A percentile compares a stretch with the other conserved stretches of the same genome.
phyloP scores from a whole-genome alignment of 2,113 vertebrate genomes.

The Nymphicus hollandicus region DNA sequence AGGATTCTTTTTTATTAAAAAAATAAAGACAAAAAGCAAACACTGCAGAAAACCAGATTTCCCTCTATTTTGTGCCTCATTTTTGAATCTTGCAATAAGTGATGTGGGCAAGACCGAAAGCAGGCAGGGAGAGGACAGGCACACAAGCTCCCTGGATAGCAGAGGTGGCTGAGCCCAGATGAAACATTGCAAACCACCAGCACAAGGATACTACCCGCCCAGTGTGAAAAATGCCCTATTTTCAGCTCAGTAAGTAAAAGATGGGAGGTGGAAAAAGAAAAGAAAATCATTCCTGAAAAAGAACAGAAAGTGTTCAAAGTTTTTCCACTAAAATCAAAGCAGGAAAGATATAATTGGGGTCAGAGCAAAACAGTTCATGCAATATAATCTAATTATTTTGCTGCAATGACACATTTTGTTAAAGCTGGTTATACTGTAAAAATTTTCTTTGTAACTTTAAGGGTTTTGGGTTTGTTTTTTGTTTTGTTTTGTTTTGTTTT shows the following conservation, averaged over 20 bases:
- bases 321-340: neutral
- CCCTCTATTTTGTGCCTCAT: neutral
- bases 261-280: fast-evolving
- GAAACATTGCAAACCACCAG: neutral
- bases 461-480: no score
- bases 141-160: neutral
- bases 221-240: neutral
- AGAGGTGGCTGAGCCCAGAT: neutral
- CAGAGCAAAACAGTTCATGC: neutral
- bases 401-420: neutral
- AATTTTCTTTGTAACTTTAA: neutral
- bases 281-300: neutral
- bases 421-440: neutral
- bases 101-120: neutral
- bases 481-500: no score
- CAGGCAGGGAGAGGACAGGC: neutral
- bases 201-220: neutral
- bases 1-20: neutral
- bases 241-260: neutral
- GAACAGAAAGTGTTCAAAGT: neutral
- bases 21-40: neutral
- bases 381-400: neutral
- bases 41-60: neutral
- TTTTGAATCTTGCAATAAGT: neutral
- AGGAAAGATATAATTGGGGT: neutral